Evolutionary conservation across 1,140 invertebrate genomes (phyloP).

Genomic region (Tenebrio molitor): DNA sequence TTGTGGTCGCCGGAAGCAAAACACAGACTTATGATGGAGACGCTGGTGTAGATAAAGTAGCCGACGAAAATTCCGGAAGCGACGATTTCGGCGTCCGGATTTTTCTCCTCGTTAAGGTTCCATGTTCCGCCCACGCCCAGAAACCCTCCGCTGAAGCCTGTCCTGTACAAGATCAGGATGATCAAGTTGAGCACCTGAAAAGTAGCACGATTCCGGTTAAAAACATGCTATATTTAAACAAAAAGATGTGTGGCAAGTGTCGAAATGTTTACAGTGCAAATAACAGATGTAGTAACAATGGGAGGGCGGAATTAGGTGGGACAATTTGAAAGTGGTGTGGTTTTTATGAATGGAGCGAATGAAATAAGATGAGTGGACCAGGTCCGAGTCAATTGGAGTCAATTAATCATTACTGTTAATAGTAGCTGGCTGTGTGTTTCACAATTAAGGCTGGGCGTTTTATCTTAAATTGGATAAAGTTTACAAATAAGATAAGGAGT

Average conservation of each 20-base stretch:
- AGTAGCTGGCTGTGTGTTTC: not conserved
- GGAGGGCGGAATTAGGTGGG: constrained; percentile 2
- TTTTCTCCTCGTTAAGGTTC: constrained; percentile 91
- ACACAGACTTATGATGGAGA: constrained; percentile 78
- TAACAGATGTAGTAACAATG: constrained; percentile 31
- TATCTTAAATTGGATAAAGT: constrained; percentile 39
- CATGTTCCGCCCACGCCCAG: constrained; percentile 87
- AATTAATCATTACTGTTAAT: constrained; percentile 7
- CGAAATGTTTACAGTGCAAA: constrained; percentile 10
- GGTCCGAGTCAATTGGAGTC: constrained; percentile 27
- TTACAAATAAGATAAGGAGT: constrained; percentile 27
- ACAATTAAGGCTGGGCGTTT: constrained; percentile 30
- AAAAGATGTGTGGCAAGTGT: constrained; percentile 29
- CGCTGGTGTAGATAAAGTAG: constrained; percentile 84
- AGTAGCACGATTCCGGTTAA: constrained; percentile 23
- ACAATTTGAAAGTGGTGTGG: not conserved
- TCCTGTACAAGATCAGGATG: constrained; percentile 84
- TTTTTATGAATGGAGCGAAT: constrained; percentile 4
- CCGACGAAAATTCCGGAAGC: constrained; percentile 88
- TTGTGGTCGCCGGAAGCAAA: constrained; percentile 84
- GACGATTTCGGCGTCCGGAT: constrained; percentile 86
- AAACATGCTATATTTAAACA: constrained; percentile 8
- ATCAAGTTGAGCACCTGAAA: constrained; percentile 84
- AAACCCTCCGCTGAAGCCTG: constrained; percentile 84
- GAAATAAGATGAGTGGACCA: constrained; percentile 3